Evolutionary conservation across 1,140 invertebrate genomes (phyloP).

Genomic region (Nebria ingens): DNA sequence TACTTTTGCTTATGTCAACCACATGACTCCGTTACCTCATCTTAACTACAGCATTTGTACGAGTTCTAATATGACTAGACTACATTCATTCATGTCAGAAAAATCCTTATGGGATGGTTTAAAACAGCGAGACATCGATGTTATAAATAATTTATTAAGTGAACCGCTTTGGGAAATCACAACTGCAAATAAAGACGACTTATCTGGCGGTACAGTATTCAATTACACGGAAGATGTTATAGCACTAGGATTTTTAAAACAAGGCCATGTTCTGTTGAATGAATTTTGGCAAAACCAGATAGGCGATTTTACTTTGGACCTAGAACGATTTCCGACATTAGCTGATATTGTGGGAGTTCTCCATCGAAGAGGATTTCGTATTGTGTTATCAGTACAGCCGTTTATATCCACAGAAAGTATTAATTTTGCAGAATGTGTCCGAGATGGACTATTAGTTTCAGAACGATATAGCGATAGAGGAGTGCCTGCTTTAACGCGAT

Average conservation of each 20-base stretch:
- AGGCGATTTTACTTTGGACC: constrained; percentile 67
- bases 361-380: constrained; percentile 71
- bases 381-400: constrained; percentile 73
- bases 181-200: constrained; percentile 45
- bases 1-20: constrained; percentile 65
- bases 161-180: constrained; percentile 80
- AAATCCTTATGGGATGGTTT: constrained; percentile 72
- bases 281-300: constrained; percentile 75
- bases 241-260: constrained; percentile 56
- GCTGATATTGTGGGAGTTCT: constrained; percentile 70
- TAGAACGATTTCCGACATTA: constrained; percentile 58
- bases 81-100: constrained; percentile 62
- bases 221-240: constrained; percentile 77
- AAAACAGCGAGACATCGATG: constrained; percentile 59
- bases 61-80: constrained; percentile 52
- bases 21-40: constrained; percentile 48
- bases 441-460: constrained; percentile 56
- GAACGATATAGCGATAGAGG: constrained; percentile 58
- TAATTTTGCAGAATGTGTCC: constrained; percentile 68
- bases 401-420: constrained; percentile 76
- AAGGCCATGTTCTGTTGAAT: constrained; percentile 72
- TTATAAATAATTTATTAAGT: constrained; percentile 61
- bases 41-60: constrained; percentile 81
- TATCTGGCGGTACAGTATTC: constrained; percentile 58
- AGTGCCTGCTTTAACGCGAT: constrained; percentile 65